A percentile compares a stretch with the other conserved stretches of the same genome.
phyloP scores from a whole-genome alignment of 1,140 invertebrate species.

The Diachasma alloeum region DNA sequence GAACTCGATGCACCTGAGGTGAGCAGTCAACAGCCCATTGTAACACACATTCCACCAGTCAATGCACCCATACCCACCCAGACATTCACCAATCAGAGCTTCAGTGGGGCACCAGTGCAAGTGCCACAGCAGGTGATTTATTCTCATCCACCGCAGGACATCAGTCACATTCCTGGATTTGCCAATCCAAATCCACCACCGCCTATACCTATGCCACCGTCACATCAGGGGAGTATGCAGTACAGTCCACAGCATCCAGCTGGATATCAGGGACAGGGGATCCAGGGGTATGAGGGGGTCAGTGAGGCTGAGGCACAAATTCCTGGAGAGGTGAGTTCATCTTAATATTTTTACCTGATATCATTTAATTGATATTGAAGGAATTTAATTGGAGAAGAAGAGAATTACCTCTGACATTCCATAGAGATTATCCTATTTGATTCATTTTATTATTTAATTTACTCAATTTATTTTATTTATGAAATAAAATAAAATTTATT shows the following conservation, averaged over 20 bases:
- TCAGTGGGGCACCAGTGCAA: slow-evolving; percentile 58
- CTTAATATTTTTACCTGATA: too few relatives aligned
- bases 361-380: too few relatives aligned
- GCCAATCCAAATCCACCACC: slow-evolving; percentile 61
- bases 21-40: slow-evolving; percentile 48
- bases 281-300: neutral
- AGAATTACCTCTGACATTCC: too few relatives aligned
- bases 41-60: slow-evolving; percentile 65
- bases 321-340: slow-evolving; percentile 36
- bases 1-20: slow-evolving; percentile 76
- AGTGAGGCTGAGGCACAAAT: slow-evolving; percentile 37
- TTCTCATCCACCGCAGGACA: slow-evolving; percentile 56
- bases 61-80: slow-evolving; percentile 75
- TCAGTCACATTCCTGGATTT: slow-evolving; percentile 60
- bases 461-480: too few relatives aligned
- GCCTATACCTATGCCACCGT: slow-evolving; percentile 61
- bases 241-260: slow-evolving; percentile 56
- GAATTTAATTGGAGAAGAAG: too few relatives aligned
- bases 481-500: too few relatives aligned
- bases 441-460: too few relatives aligned
- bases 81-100: slow-evolving; percentile 83
- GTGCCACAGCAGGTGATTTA: slow-evolving; percentile 59
- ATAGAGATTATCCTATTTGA: too few relatives aligned
- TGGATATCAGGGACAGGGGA: slow-evolving; percentile 41
- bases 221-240: slow-evolving; percentile 56